A percentile compares a stretch with the other conserved stretches of the same genome.
phyloP scores from a whole-genome alignment of 2,888 invertebrate genomes.

The Acrocera orbiculus region DNA sequence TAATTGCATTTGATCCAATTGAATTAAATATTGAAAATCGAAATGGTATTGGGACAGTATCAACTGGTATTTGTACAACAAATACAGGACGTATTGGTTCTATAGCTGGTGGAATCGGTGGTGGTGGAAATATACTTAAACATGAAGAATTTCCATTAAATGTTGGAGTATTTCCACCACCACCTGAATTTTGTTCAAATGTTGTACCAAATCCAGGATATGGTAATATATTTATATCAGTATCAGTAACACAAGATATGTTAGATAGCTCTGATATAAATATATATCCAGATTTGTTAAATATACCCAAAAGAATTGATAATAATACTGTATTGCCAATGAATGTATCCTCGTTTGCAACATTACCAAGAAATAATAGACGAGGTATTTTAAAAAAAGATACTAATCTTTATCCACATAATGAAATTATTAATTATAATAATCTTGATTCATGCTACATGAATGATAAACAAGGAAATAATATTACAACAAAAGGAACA shows the following conservation, averaged over 20 bases:
- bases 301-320: constrained; percentile 42
- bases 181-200: constrained; percentile 39
- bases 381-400: constrained; percentile 30
- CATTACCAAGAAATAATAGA: constrained; percentile 31
- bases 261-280: constrained; percentile 39
- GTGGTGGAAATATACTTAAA: constrained; percentile 5
- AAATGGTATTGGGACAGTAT: constrained; percentile 14
- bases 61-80: constrained; percentile 3
- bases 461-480: constrained; percentile 2
- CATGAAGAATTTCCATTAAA: constrained; percentile 32
- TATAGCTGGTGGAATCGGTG: constrained; percentile 3
- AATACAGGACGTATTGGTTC: constrained; percentile 9
- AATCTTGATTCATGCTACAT: constrained; percentile 27
- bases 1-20: constrained; percentile 41
- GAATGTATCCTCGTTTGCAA: constrained; percentile 31
- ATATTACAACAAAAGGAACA: constrained; percentile 16
- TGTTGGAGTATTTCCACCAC: constrained; percentile 35
- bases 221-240: constrained; percentile 67
- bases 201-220: constrained; percentile 29
- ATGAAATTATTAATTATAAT: constrained; percentile 30
- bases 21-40: constrained; percentile 41
- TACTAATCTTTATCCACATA: constrained; percentile 27
- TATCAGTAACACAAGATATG: constrained; percentile 57
- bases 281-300: constrained; percentile 66
- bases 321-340: constrained; percentile 20